These are phyloP conservation scores for Ahaetulla prasina DNA, from an alignment of 2,113 vertebrate genomes.

Conservation along the genomic window DNA sequence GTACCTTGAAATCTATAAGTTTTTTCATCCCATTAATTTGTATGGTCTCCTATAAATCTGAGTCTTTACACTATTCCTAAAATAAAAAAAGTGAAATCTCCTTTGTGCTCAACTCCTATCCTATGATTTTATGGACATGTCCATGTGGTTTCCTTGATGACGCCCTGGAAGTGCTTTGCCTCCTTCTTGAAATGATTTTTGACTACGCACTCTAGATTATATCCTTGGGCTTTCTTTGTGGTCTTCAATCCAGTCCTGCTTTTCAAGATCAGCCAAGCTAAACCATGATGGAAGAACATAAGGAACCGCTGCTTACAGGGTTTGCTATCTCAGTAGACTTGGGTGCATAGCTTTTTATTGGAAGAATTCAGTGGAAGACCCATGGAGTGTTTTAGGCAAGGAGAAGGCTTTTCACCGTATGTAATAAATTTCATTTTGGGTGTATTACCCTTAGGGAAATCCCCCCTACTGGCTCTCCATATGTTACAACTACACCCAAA, in stretches of 20 bases:
- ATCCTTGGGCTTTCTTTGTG: neutral
- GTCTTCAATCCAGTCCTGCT: neutral
- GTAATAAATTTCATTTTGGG: neutral
- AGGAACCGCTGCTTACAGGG: neutral
- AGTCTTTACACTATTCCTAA: neutral
- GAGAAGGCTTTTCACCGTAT: neutral
- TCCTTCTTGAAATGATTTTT: neutral
- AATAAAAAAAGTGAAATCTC: neutral
- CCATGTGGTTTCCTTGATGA: neutral
- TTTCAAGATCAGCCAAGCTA: neutral
- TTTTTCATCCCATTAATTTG: neutral
- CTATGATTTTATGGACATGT: neutral
- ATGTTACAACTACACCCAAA: neutral
- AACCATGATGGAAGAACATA: neutral
- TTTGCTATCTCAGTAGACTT: neutral
- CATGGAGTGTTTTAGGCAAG: neutral
- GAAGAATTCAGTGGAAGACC: neutral
- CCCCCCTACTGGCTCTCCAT: neutral
- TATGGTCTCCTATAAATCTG: neutral
- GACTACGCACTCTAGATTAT: neutral
- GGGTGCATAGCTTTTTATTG: neutral
- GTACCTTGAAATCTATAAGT: neutral
- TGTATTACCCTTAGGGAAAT: neutral
- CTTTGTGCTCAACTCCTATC: neutral
- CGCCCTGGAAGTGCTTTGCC: neutral